Evolutionary conservation across 2,888 invertebrate species (phyloP), one percentile per base, ranked within the genome.

Genomic region (Sarcophaga variegata): DNA sequence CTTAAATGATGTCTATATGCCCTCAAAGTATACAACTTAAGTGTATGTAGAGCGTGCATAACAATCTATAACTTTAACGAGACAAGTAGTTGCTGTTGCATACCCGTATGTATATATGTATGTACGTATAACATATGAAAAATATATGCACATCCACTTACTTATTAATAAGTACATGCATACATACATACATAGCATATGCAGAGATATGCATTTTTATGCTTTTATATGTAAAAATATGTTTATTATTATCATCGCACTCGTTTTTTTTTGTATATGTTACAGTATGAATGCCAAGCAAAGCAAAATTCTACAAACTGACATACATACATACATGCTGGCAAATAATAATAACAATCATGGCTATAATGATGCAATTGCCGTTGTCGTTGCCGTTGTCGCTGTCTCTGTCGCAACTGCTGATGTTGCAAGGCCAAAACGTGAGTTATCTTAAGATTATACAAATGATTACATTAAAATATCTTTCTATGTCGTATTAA

Each of bases 341-440:
- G 69, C 54, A 63, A 76, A 76, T 70, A 64, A 80, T 76, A 70
- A 80, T 47, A 84, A 70, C 20, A 62, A 62, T 62, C 20, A 62
- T 62, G 62, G 10, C 20, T 62, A n/a, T 62, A 62, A 17, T 62
- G 22, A 62, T 62, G 37, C 37, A 37, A 22, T 78, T 67, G 37
- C 71, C 62, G 71, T 60, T 63, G 79, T 63, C 62, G 64, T 72
- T 78, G 70, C 72, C 22, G 70, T 59, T 84, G 81, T 71, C 71
- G 77, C 78, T 83, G 62, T 70, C 63, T 59, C 54, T 64, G 12
- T 62, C 70, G 59, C 45, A 49, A 20, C 45, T 77, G 83, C 76
- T 79, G 79, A 87, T 84, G 84, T 81, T 79, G 87, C 87, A 84
- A 87, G 87, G 87, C 81, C 83, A 88, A 81, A 85, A 88, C 85